A percentile compares a stretch with the other conserved stretches of the same genome.
These are phyloP conservation scores for Chironomus striatipennis DNA, from an alignment of 1,140 invertebrate genomes.

Conservation along the genomic window DNA sequence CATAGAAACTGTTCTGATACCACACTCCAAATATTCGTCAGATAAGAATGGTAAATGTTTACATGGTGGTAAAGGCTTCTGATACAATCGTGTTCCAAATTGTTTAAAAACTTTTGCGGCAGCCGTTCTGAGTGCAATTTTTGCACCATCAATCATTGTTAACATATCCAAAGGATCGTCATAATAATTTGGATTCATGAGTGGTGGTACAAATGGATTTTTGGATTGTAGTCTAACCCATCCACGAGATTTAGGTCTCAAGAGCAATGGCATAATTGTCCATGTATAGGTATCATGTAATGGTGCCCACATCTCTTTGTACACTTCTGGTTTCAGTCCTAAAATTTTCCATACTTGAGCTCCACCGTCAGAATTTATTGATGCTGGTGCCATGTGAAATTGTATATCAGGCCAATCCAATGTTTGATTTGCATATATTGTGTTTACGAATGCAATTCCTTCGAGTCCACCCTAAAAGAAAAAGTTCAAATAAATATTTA, in stretches of 20 bases:
- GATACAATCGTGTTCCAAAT: constrained; percentile 66
- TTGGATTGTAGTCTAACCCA: constrained; percentile 60
- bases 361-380: constrained; percentile 70
- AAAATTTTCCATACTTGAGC: constrained; percentile 63
- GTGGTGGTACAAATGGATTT: constrained; percentile 76
- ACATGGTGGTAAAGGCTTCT: constrained; percentile 68
- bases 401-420: constrained; percentile 74
- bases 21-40: constrained; percentile 77
- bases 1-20: constrained; percentile 74
- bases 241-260: constrained; percentile 72
- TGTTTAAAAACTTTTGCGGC: constrained; percentile 69
- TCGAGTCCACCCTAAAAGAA: constrained; percentile 62
- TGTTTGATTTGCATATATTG: constrained; percentile 63
- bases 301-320: constrained; percentile 66
- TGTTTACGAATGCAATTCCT: constrained; percentile 76
- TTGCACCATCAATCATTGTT: constrained; percentile 73
- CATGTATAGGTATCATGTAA: constrained; percentile 69
- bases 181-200: constrained; percentile 86
- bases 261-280: constrained; percentile 71
- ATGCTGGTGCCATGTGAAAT: constrained; percentile 79
- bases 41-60: constrained; percentile 58
- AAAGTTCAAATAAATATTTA: not conserved
- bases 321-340: constrained; percentile 74
- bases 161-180: constrained; percentile 64
- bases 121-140: constrained; percentile 60